Evolutionary conservation across 2,888 invertebrate species (phyloP), one percentile per base, ranked within the genome.

Genomic region (Lysandra coridon): DNA sequence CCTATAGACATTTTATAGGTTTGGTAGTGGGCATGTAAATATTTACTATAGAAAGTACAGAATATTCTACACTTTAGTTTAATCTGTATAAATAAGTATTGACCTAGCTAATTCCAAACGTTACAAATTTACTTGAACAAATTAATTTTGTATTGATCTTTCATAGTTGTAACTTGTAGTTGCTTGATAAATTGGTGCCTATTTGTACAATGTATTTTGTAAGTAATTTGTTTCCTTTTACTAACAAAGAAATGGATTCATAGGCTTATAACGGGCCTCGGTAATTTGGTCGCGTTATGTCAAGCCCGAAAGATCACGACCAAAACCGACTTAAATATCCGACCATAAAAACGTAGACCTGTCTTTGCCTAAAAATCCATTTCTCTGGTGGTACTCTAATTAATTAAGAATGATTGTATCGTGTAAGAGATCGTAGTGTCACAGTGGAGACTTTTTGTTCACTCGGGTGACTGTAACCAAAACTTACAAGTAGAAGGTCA

Each of bases 121-220:
- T 53, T 57, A 14, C 30, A 57, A 53, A 64, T 7, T 62, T 23
- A 76, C 53, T 57, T 53, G 53, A 57, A 53, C 49, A 78, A 73
- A 37, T 78, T 62, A 60, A 62, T 60, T 79, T 79, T 75, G 78
- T 62, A 75, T 75, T 49, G 75, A 23, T 75, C 60, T 62, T 79
- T 23, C 40, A 60, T 75, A 74, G 74, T 62, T 44, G 79, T 76
- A 62, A 74, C 60, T 62, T 44, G 79, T 76, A 62, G 74, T 49
- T 83, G 92, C 92, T 91, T 87, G 85, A 87, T 88, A 85, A 87
- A 89, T 86, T 85, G 89, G 92, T 92, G 92, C 91, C 91, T 91
- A 91, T 88, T 87, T 86, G 86, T 86, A 84, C 84, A 83, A 83
- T 84, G 64, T 57, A 49, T 57, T 17, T 57, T 57, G 17, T 81